These are phyloP conservation scores for Okamejei kenojei DNA, from an alignment of 2,797 vertebrate genomes.

Conservation along the genomic window DNA sequence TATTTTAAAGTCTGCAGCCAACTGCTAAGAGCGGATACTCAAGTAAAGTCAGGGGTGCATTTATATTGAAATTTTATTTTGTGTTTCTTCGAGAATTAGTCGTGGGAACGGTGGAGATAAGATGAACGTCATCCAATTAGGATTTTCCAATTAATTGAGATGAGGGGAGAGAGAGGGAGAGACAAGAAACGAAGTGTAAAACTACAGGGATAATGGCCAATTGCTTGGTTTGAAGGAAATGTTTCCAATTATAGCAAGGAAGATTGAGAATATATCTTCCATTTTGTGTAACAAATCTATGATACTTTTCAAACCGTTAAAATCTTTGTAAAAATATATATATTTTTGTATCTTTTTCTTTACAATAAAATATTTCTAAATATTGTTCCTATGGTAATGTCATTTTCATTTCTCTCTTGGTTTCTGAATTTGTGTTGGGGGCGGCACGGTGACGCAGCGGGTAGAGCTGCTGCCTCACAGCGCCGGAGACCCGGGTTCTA, in stretches of 20 bases:
- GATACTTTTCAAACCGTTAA: not conserved
- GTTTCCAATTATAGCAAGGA: not conserved
- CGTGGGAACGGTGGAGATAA: too few species aligned
- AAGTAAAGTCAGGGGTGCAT: not conserved
- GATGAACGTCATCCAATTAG: not conserved
- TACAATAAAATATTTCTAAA: slow-evolving; percentile 8
- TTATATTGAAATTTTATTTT: not conserved
- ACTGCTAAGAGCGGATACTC: not conserved
- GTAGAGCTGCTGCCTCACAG: too few species aligned
- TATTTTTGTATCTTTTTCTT: slow-evolving; percentile 28
- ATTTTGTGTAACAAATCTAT: not conserved
- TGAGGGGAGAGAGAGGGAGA: not conserved
- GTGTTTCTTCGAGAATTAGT: not conserved
- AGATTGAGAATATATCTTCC: not conserved
- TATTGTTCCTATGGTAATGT: not conserved
- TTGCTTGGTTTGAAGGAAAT: not conserved
- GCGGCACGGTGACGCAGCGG: too few species aligned
- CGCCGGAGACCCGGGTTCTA: too few species aligned
- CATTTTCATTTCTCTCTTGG: not conserved
- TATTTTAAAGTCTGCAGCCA: not conserved
- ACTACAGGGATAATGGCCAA: not conserved
- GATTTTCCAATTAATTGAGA: not conserved
- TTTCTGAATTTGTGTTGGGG: too few species aligned
- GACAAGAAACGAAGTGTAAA: not conserved
- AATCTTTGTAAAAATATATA: not conserved